Conservation (phyloP, 2,888 invertebrate species). For the Antitype chi region DNA sequence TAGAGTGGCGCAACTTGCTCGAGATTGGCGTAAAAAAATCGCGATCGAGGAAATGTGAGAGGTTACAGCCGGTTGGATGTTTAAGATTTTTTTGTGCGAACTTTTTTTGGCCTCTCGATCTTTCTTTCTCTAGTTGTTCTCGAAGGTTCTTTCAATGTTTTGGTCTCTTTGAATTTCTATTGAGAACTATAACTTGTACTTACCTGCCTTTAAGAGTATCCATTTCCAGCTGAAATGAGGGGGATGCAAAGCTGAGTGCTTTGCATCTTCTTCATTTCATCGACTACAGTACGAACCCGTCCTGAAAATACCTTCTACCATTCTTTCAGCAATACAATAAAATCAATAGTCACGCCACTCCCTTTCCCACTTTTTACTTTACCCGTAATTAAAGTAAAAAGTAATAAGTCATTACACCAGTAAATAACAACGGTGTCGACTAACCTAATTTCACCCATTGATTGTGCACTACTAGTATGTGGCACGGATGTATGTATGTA, state of each 20-base stretch:
- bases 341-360: constrained; percentile 8
- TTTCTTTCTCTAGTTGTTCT: constrained; percentile 36
- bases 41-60: constrained; percentile 81
- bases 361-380: constrained; percentile 12
- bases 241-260: too few species aligned
- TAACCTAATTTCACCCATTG: constrained; percentile 78
- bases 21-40: constrained; percentile 85
- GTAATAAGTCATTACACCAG: constrained; percentile 42
- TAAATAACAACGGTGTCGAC: constrained; percentile 60
- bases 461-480: constrained; percentile 69
- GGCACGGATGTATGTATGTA: constrained; percentile 74
- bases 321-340: neutral
- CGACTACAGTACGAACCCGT: neutral
- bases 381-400: constrained; percentile 36
- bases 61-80: constrained; percentile 66
- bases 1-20: constrained; percentile 81
- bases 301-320: neutral
- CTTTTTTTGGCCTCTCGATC: constrained; percentile 46
- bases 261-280: neutral
- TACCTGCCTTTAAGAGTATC: neutral
- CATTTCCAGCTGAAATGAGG: neutral
- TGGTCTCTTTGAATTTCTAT: neutral
- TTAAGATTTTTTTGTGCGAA: constrained; percentile 56
- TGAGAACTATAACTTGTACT: neutral
- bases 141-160: neutral